Evolutionary conservation across 1,140 invertebrate genomes (phyloP).

Genomic region (Babylonia areolata): DNA sequence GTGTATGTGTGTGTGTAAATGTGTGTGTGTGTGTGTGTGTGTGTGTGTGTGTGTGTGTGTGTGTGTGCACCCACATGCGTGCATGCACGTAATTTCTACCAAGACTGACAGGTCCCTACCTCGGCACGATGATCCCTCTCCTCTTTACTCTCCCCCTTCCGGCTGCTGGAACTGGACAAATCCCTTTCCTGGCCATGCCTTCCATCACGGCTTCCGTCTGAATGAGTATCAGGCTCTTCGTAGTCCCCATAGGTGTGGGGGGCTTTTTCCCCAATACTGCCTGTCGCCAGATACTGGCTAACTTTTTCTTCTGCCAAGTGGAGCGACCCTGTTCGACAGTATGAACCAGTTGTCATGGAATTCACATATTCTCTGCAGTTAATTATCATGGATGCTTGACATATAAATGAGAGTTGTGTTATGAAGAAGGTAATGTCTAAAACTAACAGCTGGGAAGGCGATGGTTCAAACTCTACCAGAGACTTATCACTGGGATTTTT

Average conservation of each 20-base stretch:
- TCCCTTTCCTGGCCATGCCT: constrained; percentile 41
- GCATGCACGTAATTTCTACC: background rate
- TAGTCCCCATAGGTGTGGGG: constrained; percentile 18
- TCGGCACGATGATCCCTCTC: constrained; percentile 28
- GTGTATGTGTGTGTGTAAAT: no score
- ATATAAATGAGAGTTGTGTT: no score
- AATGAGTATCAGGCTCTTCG: constrained; percentile 40
- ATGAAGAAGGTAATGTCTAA: no score
- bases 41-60: no score
- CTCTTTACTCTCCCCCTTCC: constrained; percentile 21
- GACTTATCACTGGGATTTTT: no score
- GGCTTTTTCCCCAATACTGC: constrained; percentile 40
- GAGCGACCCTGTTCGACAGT: constrained; percentile 48
- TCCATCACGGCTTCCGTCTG: constrained; percentile 43
- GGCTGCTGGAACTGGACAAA: background rate
- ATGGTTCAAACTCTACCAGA: no score
- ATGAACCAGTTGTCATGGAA: background rate
- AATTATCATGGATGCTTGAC: no score
- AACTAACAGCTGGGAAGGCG: no score
- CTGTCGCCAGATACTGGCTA: constrained; percentile 53
- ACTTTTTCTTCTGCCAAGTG: constrained; percentile 58
- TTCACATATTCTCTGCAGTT: no score
- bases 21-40: no score
- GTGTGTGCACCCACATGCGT: background rate
- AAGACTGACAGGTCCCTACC: background rate